Base-by-base conservation (phyloP, 2,888 invertebrate species). In the Drosophila sordidula region DNA sequence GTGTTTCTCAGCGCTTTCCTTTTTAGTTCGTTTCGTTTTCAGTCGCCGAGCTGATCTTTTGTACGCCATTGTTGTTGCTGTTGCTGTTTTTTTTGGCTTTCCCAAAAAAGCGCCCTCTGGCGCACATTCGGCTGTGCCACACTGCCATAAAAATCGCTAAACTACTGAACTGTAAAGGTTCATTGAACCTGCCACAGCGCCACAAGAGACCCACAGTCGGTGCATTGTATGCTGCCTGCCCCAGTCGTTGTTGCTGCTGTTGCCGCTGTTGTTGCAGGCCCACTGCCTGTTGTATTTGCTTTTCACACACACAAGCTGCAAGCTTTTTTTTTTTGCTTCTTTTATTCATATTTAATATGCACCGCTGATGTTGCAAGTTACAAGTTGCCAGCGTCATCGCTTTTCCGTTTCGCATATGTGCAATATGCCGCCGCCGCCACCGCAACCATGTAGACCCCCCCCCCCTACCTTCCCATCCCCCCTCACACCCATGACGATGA, bases 131-230 rank as follows among this genome's bases (percentile, higher is more conserved):
- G 59, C 65, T 67, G 61, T 80, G 80, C 73, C 80, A 80, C 70
- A 80, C 77, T 80, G 80, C 50, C 78, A 77, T 57, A 86, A 86
- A 87, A 87, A 87, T 87, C 78, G 80, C 83, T 88, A 90, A 87
- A 85, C 90, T 88, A 87, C 87, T 88, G 89, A 85, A 87, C 89
- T 90, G 90, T 82, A 82, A 89, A 78, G 78, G 90, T 88, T 88
- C 90, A 88, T 51, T 89, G 88, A 88, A 88, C 88, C 72, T 78
- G 82, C 87, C 84, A 72, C 87, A 75, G 76, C 61, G 64, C 65
- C 69, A 66, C 58, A 62, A 82, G 68, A 67, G 75, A 46, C 62
- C 62, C 70, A 67, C 75, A 71, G 80, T 71, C 78, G 49, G 50
- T 56, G 57, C 80, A 77, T 80, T 78, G 59, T 79, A 29, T 58